A percentile compares a stretch with the other conserved stretches of the same genome.
Evolutionary conservation across 2,797 vertebrate genomes (phyloP).

Genomic region (Cetoscarus ocellatus): DNA sequence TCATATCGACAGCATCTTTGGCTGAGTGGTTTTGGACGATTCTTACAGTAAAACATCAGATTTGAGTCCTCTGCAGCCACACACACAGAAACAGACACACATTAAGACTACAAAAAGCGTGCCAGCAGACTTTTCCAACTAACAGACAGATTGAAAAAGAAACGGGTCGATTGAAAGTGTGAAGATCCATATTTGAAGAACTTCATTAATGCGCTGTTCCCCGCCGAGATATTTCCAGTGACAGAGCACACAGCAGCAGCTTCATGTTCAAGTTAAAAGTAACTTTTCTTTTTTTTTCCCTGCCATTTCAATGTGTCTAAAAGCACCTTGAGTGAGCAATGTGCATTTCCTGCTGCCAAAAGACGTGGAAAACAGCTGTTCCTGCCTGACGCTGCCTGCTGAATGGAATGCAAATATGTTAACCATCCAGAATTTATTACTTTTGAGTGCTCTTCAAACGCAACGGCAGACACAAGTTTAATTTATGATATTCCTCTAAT

Average conservation of each 20-base stretch:
- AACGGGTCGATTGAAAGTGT: conserved; percentile 68
- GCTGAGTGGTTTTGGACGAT: neutral
- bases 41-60: conserved; percentile 18
- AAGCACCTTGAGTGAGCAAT: conserved; percentile 86
- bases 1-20: conserved; percentile 12
- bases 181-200: conserved; percentile 76
- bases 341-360: conserved; percentile 85
- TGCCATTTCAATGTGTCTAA: conserved; percentile 79
- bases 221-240: conserved; percentile 78
- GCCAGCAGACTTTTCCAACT: conserved; percentile 61
- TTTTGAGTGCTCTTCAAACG: conserved; percentile 89
- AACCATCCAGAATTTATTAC: conserved; percentile 86
- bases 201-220: conserved; percentile 81
- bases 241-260: conserved; percentile 76
- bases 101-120: conserved; percentile 51
- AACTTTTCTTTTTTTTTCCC: conserved; percentile 71
- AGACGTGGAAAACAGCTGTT: conserved; percentile 87
- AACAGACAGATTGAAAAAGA: conserved; percentile 71
- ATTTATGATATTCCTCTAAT: conserved; percentile 90
- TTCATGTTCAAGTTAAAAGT: conserved; percentile 83
- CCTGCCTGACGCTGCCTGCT: conserved; percentile 77
- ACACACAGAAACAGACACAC: conserved; percentile 4
- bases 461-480: conserved; percentile 84
- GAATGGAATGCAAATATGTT: conserved; percentile 87
- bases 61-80: conserved; percentile 23